Conservation (phyloP, 2,888 invertebrate genomes). For the Sarcophaga carnaria region DNA sequence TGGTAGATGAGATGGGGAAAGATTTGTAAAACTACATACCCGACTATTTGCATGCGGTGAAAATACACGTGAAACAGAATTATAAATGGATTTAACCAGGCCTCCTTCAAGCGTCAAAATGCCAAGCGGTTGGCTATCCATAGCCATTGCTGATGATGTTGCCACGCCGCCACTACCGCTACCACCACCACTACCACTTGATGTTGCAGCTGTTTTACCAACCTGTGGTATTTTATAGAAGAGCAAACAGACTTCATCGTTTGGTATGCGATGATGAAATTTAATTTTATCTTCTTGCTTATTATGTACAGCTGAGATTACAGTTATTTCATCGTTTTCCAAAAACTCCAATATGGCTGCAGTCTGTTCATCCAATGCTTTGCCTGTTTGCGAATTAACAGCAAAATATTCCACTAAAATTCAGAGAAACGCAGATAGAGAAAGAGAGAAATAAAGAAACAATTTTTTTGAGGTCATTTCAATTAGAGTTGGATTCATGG, state of each 20-base stretch:
- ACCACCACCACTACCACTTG: slow-evolving; percentile 24
- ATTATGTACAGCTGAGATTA: slow-evolving; percentile 81
- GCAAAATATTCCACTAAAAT: slow-evolving; percentile 79
- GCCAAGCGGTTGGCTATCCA: slow-evolving; percentile 78
- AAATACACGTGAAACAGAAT: slow-evolving; percentile 82
- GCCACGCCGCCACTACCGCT: neutral
- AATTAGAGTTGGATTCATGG: slow-evolving; percentile 23
- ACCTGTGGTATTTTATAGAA: slow-evolving; percentile 82
- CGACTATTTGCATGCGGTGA: slow-evolving; percentile 80
- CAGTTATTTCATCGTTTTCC: slow-evolving; percentile 82
- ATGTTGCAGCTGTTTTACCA: slow-evolving; percentile 67
- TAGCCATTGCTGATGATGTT: slow-evolving; percentile 40
- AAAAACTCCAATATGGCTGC: slow-evolving; percentile 82
- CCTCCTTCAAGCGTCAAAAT: slow-evolving; percentile 82
- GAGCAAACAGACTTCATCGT: slow-evolving; percentile 81
- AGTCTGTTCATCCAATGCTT: slow-evolving; percentile 78
- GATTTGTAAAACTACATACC: slow-evolving; percentile 73
- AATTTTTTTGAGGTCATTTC: slow-evolving; percentile 53
- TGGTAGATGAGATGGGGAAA: neutral
- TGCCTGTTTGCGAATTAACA: slow-evolving; percentile 76
- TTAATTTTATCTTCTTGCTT: slow-evolving; percentile 81
- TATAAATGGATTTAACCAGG: slow-evolving; percentile 82
- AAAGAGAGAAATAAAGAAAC: slow-evolving; percentile 21
- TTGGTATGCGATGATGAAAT: slow-evolving; percentile 81
- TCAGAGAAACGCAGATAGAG: slow-evolving; percentile 19